phyloP scores from a whole-genome alignment of 1,140 invertebrate species.

The Ceratina australensis region DNA sequence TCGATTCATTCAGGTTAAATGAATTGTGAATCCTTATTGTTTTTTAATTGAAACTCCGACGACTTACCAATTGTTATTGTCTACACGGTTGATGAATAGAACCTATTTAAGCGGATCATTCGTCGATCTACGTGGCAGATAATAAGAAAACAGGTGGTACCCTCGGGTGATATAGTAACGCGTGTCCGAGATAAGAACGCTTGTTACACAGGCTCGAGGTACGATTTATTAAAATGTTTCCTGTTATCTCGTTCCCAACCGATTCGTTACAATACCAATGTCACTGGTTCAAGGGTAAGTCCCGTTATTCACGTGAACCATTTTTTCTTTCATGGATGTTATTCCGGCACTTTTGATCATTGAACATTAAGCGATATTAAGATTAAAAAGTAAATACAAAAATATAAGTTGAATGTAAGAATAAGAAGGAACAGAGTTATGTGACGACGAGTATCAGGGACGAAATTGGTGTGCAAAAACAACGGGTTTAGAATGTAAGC shows the following conservation, averaged over 20 bases:
- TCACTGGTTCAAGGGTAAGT: not conserved
- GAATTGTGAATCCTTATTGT: too few species aligned
- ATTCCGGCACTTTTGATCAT: not conserved
- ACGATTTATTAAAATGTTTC: slow-evolving; percentile 6
- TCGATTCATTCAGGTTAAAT: too few species aligned
- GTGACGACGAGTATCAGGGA: not conserved
- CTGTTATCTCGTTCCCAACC: not conserved
- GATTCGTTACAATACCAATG: not conserved
- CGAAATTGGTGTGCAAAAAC: not conserved
- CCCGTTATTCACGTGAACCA: not conserved
- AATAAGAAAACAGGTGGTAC: not conserved
- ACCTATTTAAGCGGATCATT: too few species aligned
- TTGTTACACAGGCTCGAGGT: not conserved
- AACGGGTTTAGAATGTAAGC: not conserved
- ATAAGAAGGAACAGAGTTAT: not conserved
- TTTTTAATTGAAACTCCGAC: too few species aligned
- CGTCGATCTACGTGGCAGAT: not conserved
- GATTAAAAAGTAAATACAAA: too few species aligned
- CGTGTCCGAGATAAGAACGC: not conserved
- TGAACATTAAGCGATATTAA: too few species aligned
- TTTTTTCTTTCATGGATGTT: not conserved
- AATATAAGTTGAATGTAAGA: not conserved
- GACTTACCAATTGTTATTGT: too few species aligned
- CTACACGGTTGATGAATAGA: not conserved
- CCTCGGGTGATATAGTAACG: not conserved